Percentiles rank a stretch among this genome's conserved stretches.
Conservation (phyloP, 2,888 invertebrate genomes). For the Hydriomena furcata region DNA sequence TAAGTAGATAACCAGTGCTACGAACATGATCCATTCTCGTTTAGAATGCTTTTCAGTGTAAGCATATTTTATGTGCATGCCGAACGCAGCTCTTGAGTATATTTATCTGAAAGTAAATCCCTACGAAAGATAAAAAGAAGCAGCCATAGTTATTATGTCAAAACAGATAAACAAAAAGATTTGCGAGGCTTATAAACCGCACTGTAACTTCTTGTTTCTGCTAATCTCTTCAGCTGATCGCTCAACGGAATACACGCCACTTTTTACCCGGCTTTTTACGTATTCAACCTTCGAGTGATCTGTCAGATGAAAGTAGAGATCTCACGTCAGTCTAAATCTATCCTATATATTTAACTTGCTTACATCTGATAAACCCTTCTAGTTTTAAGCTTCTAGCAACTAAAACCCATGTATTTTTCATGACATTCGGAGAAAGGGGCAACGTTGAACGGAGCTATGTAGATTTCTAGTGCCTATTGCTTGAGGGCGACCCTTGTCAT, state of each 20-base stretch:
- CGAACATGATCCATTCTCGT: constrained; percentile 28
- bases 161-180: background rate
- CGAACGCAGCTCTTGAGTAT: constrained; percentile 1
- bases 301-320: constrained; percentile 7
- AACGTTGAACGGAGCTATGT: constrained; percentile 44
- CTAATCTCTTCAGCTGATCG: background rate
- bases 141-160: too few species aligned
- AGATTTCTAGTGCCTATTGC: constrained; percentile 51
- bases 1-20: constrained; percentile 30
- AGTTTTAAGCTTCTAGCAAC: constrained; percentile 25
- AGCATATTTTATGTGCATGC: constrained; percentile 12
- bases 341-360: constrained; percentile 21
- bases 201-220: background rate
- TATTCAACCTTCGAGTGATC: constrained; percentile 11
- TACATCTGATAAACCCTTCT: constrained; percentile 23
- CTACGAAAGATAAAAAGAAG: background rate
- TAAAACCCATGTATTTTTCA: constrained; percentile 43
- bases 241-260: constrained; percentile 1
- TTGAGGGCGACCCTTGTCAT: constrained; percentile 70
- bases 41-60: constrained; percentile 26
- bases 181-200: too few species aligned
- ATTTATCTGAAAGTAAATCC: constrained; percentile 3
- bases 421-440: constrained; percentile 46
- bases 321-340: constrained; percentile 5
- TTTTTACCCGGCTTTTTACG: constrained; percentile 6